Conservation (phyloP, 2,113 vertebrate species). For the Scortum barcoo region DNA sequence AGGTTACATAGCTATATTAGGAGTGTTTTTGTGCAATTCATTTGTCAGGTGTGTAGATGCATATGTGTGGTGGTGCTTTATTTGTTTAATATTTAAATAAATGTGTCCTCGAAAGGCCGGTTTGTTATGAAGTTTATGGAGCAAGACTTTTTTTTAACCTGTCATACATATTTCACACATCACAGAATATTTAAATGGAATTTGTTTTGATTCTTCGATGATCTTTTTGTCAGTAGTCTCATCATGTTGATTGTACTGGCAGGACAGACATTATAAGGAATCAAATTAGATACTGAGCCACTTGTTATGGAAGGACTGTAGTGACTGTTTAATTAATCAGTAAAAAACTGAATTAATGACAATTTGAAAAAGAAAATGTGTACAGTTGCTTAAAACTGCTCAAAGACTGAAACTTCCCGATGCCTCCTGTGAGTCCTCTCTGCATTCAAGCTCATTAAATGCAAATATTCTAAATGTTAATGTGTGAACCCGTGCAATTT, state of each 20-base stretch:
- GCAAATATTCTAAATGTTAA: not conserved
- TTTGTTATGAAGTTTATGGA: not conserved
- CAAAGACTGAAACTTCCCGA: not conserved
- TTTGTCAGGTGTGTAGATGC: no score
- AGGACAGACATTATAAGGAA: not conserved
- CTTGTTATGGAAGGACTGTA: not conserved
- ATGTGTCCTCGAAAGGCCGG: not conserved
- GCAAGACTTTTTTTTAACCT: not conserved
- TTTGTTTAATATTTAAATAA: not conserved
- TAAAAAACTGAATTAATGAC: slow-evolving; percentile 7
- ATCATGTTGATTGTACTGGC: not conserved
- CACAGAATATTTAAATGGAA: no score
- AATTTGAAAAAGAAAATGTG: no score
- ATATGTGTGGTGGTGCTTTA: not conserved
- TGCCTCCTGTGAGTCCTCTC: not conserved
- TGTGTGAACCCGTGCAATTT: not conserved
- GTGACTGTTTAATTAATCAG: not conserved
- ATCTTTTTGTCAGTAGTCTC: not conserved
- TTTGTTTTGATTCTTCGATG: not conserved
- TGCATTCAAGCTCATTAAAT: not conserved
- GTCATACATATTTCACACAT: not conserved
- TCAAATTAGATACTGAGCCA: not conserved
- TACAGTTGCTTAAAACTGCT: not conserved
- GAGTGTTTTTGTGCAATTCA: not conserved
- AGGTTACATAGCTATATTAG: not conserved